Evolutionary conservation across 2,113 vertebrate genomes (phyloP), one percentile per base, ranked within the genome.

Genomic region (Ctenodactylus gundi): DNA sequence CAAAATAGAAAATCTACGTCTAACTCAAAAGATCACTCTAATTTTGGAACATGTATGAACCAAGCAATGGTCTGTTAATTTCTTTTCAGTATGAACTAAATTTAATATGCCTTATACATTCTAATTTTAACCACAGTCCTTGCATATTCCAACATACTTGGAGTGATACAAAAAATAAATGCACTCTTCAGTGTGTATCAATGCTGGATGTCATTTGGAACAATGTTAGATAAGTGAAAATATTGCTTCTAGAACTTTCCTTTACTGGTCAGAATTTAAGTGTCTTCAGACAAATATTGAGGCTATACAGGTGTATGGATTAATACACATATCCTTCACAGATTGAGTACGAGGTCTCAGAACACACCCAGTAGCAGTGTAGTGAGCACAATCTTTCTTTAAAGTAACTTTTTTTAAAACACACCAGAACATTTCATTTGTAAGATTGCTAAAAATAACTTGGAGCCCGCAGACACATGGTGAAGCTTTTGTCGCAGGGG

Each of bases 111-210:
- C 98, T 99, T 98, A 98, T 99, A 99, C 99, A 99, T 99, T 99
- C 99, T 99, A 98, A 97, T 98, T 98, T 98, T 98, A 98, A 98
- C 98, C 98, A 98, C 98, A 98, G 98, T 98, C 98, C 99, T 99
- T 99, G 99, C 99, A 99, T 99, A 99, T 99, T 99, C 98, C 99
- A 99, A 98, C 98, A 98, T 98, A 98, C 98, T 98, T 99, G 96
- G 98, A 98, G 97, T 98, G 98, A 98, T 98, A 98, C 98, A 98
- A 99, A 98, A 98, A 98, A 98, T 98, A 98, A 98, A 98, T 98
- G 97, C 97, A 97, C 98, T 98, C 98, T 98, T 98, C 93, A 93
- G 94, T 97, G 97, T 96, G 91, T 96, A 96, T 96, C 91, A 92
- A 97, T 97, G 98, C 95, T 98, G 97, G 98, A 97, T 98, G 98